Evolutionary conservation across 2,888 invertebrate genomes (phyloP).

Genomic region (Abscondita cerata): DNA sequence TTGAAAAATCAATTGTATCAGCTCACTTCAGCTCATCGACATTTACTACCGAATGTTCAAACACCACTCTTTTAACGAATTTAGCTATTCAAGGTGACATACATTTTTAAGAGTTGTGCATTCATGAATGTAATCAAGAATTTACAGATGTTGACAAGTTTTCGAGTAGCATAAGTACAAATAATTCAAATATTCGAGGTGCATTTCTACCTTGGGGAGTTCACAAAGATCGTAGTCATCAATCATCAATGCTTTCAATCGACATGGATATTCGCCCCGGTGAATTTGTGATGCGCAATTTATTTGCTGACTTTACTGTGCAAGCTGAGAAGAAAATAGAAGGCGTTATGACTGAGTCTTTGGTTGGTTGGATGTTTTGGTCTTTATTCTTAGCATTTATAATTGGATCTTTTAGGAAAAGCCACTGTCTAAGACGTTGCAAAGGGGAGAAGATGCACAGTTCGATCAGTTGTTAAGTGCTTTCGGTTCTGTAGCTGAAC

Average conservation of each 20-base stretch:
- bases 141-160: slow-evolving; percentile 43
- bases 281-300: slow-evolving; percentile 93
- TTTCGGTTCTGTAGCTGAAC: slow-evolving; percentile 94
- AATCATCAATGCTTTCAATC: slow-evolving; percentile 38
- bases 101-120: too few relatives aligned
- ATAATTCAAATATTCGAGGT: slow-evolving; percentile 54
- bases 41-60: slow-evolving; percentile 34
- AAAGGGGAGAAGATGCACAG: slow-evolving; percentile 94
- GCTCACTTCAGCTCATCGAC: slow-evolving; percentile 47
- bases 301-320: slow-evolving; percentile 94
- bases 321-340: slow-evolving; percentile 97
- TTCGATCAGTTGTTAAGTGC: slow-evolving; percentile 93
- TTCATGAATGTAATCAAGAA: not conserved
- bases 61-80: slow-evolving; percentile 16
- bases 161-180: slow-evolving; percentile 30
- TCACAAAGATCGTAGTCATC: slow-evolving; percentile 70
- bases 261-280: slow-evolving; percentile 84
- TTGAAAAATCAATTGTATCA: slow-evolving; percentile 52
- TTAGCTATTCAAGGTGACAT: slow-evolving; percentile 16
- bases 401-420: slow-evolving; percentile 71
- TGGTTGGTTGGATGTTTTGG: slow-evolving; percentile 62
- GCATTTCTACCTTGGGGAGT: slow-evolving; percentile 85
- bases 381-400: slow-evolving; percentile 1
- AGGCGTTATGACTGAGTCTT: slow-evolving; percentile 88
- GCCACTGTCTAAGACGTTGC: slow-evolving; percentile 92